These are phyloP conservation scores for Endomychus coccineus DNA, from an alignment of 2,888 invertebrate species.

Conservation along the genomic window DNA sequence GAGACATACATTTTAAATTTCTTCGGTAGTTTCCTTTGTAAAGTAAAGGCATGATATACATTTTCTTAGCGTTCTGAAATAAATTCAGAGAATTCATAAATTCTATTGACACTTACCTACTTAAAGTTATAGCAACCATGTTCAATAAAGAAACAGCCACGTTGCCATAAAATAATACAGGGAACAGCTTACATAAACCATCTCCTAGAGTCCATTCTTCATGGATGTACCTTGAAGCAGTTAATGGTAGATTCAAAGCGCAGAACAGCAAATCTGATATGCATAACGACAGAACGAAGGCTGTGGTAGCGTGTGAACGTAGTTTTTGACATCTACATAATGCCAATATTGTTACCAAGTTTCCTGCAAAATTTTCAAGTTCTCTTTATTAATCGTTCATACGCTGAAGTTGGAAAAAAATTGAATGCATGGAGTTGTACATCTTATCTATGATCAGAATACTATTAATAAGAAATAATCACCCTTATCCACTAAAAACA, in stretches of 20 bases:
- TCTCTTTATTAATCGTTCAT: too few relatives aligned
- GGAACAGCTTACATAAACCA: slow-evolving; percentile 73
- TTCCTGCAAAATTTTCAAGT: slow-evolving; percentile 54
- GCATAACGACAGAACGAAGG: slow-evolving; percentile 79
- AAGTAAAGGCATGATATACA: too few relatives aligned
- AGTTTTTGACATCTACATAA: slow-evolving; percentile 70
- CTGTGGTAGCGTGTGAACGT: slow-evolving; percentile 76
- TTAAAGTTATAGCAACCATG: slow-evolving; percentile 85
- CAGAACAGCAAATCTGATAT: slow-evolving; percentile 82
- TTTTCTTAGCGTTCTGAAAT: too few relatives aligned
- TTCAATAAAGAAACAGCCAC: slow-evolving; percentile 80
- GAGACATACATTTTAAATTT: too few relatives aligned
- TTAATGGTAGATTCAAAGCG: slow-evolving; percentile 74
- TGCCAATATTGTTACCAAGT: slow-evolving; percentile 74
- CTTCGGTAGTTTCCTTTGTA: too few relatives aligned
- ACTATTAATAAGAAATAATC: too few relatives aligned
- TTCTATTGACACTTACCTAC: slow-evolving; percentile 70
- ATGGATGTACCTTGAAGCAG: slow-evolving; percentile 73
- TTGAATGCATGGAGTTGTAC: too few relatives aligned
- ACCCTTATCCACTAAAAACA: too few relatives aligned
- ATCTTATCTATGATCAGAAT: too few relatives aligned
- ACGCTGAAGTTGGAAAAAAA: too few relatives aligned
- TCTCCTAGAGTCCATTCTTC: slow-evolving; percentile 75
- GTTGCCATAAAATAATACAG: slow-evolving; percentile 83
- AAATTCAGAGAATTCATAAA: too few relatives aligned